These are phyloP conservation scores for Regulus satrapa DNA, from an alignment of 2,113 vertebrate genomes.

Conservation along the genomic window DNA sequence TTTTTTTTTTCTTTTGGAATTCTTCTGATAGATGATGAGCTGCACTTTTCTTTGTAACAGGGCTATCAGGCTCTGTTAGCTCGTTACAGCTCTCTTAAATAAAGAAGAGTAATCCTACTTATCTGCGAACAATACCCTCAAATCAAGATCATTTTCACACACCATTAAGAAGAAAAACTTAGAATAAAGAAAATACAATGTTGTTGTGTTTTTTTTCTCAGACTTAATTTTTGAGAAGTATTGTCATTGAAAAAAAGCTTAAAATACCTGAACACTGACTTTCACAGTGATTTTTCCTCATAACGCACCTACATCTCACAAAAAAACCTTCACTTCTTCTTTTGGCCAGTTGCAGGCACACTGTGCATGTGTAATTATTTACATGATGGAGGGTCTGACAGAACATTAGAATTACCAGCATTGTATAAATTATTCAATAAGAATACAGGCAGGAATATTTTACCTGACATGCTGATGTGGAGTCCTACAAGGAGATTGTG, in stretches of 20 bases:
- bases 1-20: background rate
- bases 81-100: background rate
- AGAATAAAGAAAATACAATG: background rate
- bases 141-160: background rate
- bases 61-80: background rate
- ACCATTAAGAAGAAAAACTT: background rate
- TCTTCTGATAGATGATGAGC: background rate
- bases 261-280: background rate
- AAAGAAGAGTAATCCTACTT: background rate
- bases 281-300: background rate
- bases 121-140: background rate
- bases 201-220: background rate
- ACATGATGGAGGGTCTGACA: background rate
- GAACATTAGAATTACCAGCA: background rate
- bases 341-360: background rate
- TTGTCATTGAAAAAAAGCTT: background rate
- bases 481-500: background rate
- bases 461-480: background rate
- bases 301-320: background rate
- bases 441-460: background rate
- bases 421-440: background rate
- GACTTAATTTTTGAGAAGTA: background rate
- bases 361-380: background rate
- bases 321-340: background rate
- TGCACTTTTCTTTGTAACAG: background rate